Percentiles rank a stretch among this genome's conserved stretches.
phyloP scores from a whole-genome alignment of 1,140 invertebrate species.

The Tetramorium alpestre region DNA sequence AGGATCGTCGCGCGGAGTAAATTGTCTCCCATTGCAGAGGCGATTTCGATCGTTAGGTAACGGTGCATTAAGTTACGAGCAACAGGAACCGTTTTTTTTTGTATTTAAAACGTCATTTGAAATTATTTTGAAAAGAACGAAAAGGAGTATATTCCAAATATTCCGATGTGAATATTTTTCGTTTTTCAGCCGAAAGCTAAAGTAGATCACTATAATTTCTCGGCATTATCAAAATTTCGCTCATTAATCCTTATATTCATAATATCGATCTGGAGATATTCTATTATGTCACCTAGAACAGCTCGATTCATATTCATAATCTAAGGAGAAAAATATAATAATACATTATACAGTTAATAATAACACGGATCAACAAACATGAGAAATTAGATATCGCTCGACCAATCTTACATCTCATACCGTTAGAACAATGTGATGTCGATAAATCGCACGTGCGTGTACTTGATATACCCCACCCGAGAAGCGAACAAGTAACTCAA shows the following conservation, averaged over 20 bases:
- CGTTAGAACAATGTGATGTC: slow-evolving; percentile 24
- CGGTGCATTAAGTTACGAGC: slow-evolving; percentile 20
- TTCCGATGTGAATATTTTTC: background rate
- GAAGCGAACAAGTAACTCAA: background rate
- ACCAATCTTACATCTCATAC: background rate
- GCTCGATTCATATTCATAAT: background rate
- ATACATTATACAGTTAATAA: background rate
- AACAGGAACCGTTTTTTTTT: background rate
- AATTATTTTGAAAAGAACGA: background rate
- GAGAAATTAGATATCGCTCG: background rate
- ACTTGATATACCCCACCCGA: background rate
- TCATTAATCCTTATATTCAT: background rate
- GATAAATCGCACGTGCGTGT: background rate
- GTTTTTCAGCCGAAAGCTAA: background rate
- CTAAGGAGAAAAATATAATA: background rate
- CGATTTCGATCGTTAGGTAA: slow-evolving; percentile 16
- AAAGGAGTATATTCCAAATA: background rate
- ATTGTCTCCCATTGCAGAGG: background rate
- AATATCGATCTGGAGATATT: background rate
- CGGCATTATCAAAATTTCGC: background rate
- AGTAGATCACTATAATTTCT: background rate
- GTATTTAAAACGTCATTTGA: background rate
- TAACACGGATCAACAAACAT: background rate
- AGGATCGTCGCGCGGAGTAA: background rate
- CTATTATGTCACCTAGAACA: background rate